Evolutionary conservation across 2,797 vertebrate genomes (phyloP).

Genomic region (Takifugu rubripes): DNA sequence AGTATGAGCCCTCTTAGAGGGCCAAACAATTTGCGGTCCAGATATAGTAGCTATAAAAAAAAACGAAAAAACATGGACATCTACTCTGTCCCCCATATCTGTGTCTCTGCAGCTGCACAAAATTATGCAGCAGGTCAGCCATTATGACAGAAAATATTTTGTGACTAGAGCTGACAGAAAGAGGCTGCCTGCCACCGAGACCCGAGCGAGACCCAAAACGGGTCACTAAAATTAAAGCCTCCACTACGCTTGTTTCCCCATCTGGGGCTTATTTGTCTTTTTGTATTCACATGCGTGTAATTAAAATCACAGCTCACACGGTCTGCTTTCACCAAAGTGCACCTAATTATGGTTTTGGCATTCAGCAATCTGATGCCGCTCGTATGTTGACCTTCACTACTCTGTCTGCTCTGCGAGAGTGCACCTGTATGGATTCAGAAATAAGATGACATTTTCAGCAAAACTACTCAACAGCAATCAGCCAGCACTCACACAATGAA

Average conservation of each 20-base stretch:
- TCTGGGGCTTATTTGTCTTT: not conserved
- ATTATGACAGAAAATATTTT: conserved; percentile 32
- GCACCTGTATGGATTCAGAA: conserved; percentile 35
- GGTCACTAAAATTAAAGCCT: no score
- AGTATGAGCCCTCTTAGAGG: conserved; percentile 44
- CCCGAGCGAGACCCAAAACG: no score
- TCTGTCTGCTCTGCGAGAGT: conserved; percentile 50
- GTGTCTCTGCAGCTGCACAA: conserved; percentile 40
- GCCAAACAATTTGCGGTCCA: conserved; percentile 26
- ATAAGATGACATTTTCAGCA: conserved; percentile 52
- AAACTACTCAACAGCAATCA: conserved; percentile 37
- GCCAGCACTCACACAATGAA: conserved; percentile 7
- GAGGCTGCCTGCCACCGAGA: not conserved
- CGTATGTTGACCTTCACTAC: conserved; percentile 65
- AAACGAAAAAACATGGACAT: conserved; percentile 30
- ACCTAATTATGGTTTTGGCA: conserved; percentile 54
- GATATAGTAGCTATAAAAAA: conserved; percentile 29
- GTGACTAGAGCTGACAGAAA: conserved; percentile 14
- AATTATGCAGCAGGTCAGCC: conserved; percentile 46
- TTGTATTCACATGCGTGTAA: conserved; percentile 1
- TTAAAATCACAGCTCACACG: conserved; percentile 19
- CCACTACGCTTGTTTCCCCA: no score
- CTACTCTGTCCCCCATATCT: conserved; percentile 20
- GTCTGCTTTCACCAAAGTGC: conserved; percentile 34
- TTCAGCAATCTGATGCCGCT: conserved; percentile 58